phyloP scores from a whole-genome alignment of 2,113 vertebrate species.

The Tamias sibiricus region DNA sequence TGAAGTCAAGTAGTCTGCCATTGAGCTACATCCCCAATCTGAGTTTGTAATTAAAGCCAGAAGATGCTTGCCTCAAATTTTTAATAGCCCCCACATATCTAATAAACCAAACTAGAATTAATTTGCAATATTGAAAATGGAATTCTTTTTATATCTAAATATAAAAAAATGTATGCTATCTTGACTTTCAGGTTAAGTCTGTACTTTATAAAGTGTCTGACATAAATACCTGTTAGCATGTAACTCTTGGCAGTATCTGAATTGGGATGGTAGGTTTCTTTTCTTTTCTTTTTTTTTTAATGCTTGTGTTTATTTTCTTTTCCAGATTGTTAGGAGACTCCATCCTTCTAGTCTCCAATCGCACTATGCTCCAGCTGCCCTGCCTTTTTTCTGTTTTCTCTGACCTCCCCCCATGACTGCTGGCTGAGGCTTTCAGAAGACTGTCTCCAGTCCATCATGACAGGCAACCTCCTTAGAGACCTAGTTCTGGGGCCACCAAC shows the following conservation, averaged over 20 bases:
- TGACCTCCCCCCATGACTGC: neutral
- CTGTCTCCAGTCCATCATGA: neutral
- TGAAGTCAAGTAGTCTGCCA: neutral
- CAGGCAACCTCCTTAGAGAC: neutral
- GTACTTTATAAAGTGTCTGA: slow-evolving; percentile 20
- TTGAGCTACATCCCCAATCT: neutral
- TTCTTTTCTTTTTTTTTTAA: neutral
- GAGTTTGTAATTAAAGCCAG: neutral
- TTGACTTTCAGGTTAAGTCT: slow-evolving; percentile 47
- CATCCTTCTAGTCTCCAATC: neutral
- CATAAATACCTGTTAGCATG: slow-evolving; percentile 30
- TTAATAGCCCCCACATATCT: neutral
- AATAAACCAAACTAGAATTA: neutral
- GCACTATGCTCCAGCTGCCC: fast-evolving
- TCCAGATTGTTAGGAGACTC: neutral
- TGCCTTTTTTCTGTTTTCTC: neutral
- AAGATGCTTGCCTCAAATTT: neutral
- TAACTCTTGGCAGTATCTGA: neutral
- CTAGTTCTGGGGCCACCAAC: neutral
- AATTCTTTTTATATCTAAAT: neutral
- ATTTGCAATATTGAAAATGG: neutral
- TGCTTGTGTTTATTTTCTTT: neutral
- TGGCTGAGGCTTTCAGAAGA: neutral
- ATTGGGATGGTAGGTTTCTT: neutral
- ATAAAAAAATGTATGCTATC: slow-evolving; percentile 30